Percentiles rank a stretch among this genome's conserved stretches.
These are phyloP conservation scores for Eumaeus atala DNA, from an alignment of 1,140 invertebrate genomes.

Conservation along the genomic window DNA sequence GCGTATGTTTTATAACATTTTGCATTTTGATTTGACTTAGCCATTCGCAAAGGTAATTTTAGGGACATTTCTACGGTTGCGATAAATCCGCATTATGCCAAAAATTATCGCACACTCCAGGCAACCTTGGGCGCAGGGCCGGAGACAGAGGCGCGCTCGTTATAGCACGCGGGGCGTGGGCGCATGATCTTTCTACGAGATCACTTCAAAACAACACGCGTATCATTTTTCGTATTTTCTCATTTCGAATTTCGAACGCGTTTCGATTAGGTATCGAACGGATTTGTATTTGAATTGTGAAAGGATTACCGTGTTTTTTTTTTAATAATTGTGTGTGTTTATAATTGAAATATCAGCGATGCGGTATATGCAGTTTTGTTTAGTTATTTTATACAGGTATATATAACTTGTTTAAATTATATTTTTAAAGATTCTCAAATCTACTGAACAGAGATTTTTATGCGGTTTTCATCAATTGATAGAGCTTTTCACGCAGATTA, in stretches of 20 bases:
- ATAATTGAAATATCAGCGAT: constrained; percentile 32
- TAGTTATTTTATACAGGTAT: constrained; percentile 54
- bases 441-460: too few species aligned
- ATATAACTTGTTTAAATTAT: too few species aligned
- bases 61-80: too few species aligned
- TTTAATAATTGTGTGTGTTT: constrained; percentile 23
- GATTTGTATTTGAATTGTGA: too few species aligned
- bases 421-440: too few species aligned
- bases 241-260: constrained; percentile 28
- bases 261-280: background rate
- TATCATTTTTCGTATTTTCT: constrained; percentile 27
- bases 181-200: constrained; percentile 53
- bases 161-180: constrained; percentile 57
- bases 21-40: too few species aligned
- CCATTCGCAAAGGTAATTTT: too few species aligned
- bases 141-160: constrained; percentile 52
- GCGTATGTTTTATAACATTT: too few species aligned
- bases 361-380: constrained; percentile 56
- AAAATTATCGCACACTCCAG: constrained; percentile 36
- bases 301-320: constrained; percentile 12
- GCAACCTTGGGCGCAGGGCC: constrained; percentile 58
- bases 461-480: too few species aligned
- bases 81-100: background rate
- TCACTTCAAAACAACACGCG: constrained; percentile 58
- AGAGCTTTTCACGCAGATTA: too few species aligned